Percentiles rank a stretch among this genome's conserved stretches.
Conservation (phyloP, 2,797 vertebrate genomes). For the Pseudopleuronectes americanus region DNA sequence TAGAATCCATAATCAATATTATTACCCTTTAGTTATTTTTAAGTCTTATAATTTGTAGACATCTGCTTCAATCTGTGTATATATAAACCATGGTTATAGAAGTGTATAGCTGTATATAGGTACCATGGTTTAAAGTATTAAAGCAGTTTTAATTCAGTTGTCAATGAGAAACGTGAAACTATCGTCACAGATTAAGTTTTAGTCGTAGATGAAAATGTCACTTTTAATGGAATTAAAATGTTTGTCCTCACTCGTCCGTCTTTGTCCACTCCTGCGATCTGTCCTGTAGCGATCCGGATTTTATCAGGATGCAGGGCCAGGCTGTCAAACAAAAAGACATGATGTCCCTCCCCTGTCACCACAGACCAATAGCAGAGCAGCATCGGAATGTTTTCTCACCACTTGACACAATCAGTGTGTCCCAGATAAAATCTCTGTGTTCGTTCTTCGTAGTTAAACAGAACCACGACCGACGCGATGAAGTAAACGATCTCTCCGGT, state of each 20-base stretch:
- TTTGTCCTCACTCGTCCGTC: constrained; percentile 91
- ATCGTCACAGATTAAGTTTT: background rate
- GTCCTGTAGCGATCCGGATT: constrained; percentile 97
- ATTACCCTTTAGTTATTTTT: background rate
- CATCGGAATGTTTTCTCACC: constrained; percentile 80
- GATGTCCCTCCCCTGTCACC: constrained; percentile 1
- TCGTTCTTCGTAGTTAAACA: constrained; percentile 96
- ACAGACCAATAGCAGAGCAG: background rate
- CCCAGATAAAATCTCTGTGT: constrained; percentile 96
- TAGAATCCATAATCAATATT: background rate
- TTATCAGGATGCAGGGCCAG: constrained; percentile 98
- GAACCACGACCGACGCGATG: constrained; percentile 93
- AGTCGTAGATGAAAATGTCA: background rate
- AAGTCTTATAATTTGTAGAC: too few relatives aligned
- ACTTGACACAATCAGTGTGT: constrained; percentile 98
- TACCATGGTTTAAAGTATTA: too few relatives aligned
- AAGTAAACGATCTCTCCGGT: constrained; percentile 98
- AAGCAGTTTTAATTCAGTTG: too few relatives aligned
- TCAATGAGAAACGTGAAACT: too few relatives aligned
- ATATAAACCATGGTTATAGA: background rate
- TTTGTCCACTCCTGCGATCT: constrained; percentile 98
- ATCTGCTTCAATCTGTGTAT: background rate
- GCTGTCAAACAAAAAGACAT: constrained; percentile 77
- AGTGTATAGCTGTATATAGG: background rate
- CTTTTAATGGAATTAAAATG: background rate